These are phyloP conservation scores for Drosophila yakuba DNA, from an alignment of 1,140 invertebrate species.

Conservation along the genomic window DNA sequence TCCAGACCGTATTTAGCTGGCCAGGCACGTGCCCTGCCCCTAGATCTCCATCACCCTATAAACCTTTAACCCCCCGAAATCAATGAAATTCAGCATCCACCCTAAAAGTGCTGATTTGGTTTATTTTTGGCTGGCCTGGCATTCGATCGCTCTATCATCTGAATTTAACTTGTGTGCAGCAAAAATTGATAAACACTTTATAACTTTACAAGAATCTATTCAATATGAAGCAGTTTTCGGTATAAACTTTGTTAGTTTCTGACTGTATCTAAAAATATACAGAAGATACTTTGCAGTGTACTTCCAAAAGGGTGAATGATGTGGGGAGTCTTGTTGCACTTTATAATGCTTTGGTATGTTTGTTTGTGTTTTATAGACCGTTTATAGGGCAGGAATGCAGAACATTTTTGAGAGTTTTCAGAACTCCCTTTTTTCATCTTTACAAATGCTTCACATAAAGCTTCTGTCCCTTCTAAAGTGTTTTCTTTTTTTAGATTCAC, in stretches of 20 bases:
- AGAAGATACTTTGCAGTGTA: neutral
- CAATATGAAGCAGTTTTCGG: no score
- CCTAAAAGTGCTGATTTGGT: conserved; percentile 3
- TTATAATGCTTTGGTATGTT: neutral
- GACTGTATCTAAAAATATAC: no score
- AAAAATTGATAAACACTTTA: neutral
- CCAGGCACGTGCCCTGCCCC: conserved; percentile 40
- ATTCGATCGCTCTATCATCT: conserved; percentile 11
- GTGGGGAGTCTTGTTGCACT: conserved; percentile 8
- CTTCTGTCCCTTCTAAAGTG: no score
- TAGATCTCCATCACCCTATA: neutral
- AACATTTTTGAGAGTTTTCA: neutral
- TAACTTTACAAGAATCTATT: no score
- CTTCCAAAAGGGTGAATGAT: neutral
- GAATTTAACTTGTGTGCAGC: conserved; percentile 21
- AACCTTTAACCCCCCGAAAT: neutral
- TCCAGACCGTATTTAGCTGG: conserved; percentile 35
- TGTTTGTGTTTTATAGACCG: conserved; percentile 2
- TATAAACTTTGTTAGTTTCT: neutral
- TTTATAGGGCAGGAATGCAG: neutral
- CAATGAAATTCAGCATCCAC: neutral
- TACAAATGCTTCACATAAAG: no score
- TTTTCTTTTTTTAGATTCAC: neutral
- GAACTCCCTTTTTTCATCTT: neutral
- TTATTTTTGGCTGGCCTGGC: neutral